Evolutionary conservation across 2,888 invertebrate species (phyloP), one percentile per base, ranked within the genome.

Genomic region (Lepidocyrtinus sp.): DNA sequence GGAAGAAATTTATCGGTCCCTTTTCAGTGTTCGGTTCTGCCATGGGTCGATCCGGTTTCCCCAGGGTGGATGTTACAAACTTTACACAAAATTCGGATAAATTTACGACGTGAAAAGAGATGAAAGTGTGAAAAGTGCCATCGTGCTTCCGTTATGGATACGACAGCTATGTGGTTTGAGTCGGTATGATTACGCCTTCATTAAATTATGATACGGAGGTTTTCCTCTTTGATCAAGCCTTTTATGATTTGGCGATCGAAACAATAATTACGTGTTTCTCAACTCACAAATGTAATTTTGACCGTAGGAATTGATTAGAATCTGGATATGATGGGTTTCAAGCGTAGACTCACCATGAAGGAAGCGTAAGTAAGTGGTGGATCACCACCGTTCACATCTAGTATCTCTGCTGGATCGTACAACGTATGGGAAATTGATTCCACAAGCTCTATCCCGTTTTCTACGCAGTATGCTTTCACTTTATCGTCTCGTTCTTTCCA

Each of bases 281-380:
- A n/a, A n/a, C n/a, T n/a, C n/a, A n/a, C n/a, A n/a, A n/a, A n/a
- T n/a, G n/a, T n/a, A n/a, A n/a, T n/a, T 12, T 36, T 36, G 36
- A 36, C 5, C 5, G 36, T 12, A 12, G 36, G 12, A 36, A 36
- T 36, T 7, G 9, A 46, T 45, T 63, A 22, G 25, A 12, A 1
- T 7, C 5, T 36, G 12, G 12, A 46, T 27, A 12, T 63, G 15
- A 21, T 26, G n/a, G n/a, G n/a, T n/a, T n/a, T n/a, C n/a, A n/a
- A n/a, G n/a, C n/a, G n/a, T n/a, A n/a, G n/a, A 87, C 89, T 89
- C 85, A 92, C 92, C 89, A 92, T 88, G 87, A 94, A 93, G 91
- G 93, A 92, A 88, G 92, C 91, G 88, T 93, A 94, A 0, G 94
- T 94, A 9, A 93, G 89, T 15, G 94, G 94, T 1, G 94, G 93